These are phyloP conservation scores for Pangasius mekongensis DNA, from an alignment of 2,797 vertebrate species.

Conservation along the genomic window DNA sequence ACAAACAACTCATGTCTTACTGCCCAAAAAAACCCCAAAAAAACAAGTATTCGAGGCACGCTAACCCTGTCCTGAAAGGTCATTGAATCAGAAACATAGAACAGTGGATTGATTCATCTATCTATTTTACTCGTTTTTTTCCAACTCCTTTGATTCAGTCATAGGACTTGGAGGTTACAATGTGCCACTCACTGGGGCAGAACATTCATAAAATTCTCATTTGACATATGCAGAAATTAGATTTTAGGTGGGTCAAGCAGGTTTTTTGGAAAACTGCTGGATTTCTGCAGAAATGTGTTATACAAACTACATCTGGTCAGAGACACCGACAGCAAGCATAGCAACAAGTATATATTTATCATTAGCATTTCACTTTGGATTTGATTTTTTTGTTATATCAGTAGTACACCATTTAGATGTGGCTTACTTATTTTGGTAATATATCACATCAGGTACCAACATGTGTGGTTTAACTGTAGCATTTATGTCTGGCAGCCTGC, in stretches of 20 bases:
- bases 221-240: background rate
- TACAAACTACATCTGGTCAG: background rate
- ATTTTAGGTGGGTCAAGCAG: background rate
- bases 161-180: slow-evolving; percentile 1
- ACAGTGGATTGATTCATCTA: slow-evolving; percentile 51
- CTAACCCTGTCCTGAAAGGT: slow-evolving; percentile 41
- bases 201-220: background rate
- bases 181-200: slow-evolving; percentile 15
- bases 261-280: background rate
- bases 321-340: background rate
- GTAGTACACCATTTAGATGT: background rate
- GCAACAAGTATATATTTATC: background rate
- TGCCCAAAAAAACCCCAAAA: background rate
- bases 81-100: slow-evolving; percentile 24
- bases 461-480: background rate
- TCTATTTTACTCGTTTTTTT: slow-evolving; percentile 25
- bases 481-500: too few relatives aligned
- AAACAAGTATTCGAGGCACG: slow-evolving; percentile 46
- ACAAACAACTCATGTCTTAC: slow-evolving; percentile 25
- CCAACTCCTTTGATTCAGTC: slow-evolving; percentile 13
- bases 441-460: background rate
- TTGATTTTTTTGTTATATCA: background rate
- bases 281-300: slow-evolving; percentile 1
- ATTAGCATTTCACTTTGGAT: background rate
- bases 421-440: background rate